Conservation (phyloP, 2,797 vertebrate genomes). For the Myotis myotis region DNA sequence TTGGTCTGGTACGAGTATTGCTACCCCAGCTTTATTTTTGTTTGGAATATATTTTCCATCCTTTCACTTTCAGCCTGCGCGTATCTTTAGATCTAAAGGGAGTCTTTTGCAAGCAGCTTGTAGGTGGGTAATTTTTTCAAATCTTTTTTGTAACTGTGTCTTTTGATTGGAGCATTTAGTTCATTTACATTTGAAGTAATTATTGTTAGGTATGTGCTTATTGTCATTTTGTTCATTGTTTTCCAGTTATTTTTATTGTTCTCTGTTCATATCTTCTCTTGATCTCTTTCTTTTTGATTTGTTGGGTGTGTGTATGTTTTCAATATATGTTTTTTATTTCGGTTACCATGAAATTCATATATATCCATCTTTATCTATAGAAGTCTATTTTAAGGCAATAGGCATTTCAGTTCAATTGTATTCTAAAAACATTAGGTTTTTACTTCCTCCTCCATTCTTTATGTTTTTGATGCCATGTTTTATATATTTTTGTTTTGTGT, state of each 20-base stretch:
- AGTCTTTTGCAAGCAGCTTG: neutral
- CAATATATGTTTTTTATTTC: neutral
- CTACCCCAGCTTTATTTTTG: neutral
- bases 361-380: neutral
- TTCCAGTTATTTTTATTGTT: neutral
- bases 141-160: neutral
- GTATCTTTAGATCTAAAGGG: neutral
- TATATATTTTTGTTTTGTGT: neutral
- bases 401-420: neutral
- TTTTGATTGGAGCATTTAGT: neutral
- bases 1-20: neutral
- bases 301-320: neutral
- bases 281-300: neutral
- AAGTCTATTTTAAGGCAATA: neutral
- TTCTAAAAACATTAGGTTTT: neutral
- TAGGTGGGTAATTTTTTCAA: neutral
- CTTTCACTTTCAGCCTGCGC: neutral
- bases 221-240: neutral
- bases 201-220: neutral
- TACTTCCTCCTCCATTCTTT: neutral
- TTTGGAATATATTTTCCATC: neutral
- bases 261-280: neutral
- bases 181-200: neutral
- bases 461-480: neutral
- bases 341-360: neutral